These are phyloP conservation scores for Numida meleagris DNA, from an alignment of 2,113 vertebrate species.

Conservation along the genomic window DNA sequence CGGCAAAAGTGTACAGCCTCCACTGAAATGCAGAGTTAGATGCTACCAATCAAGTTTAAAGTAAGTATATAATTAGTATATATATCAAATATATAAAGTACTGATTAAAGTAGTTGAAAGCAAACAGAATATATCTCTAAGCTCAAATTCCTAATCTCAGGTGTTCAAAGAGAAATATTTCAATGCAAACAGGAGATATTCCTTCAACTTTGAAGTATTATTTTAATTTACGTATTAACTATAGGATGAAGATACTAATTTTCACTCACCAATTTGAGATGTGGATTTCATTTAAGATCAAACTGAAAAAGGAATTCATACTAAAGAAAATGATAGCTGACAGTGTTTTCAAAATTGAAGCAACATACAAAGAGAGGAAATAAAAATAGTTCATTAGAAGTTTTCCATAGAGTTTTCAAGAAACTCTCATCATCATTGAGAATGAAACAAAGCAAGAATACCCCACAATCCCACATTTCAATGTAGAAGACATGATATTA, in stretches of 20 bases:
- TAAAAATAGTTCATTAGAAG: neutral
- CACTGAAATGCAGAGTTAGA: neutral
- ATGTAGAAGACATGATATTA: neutral
- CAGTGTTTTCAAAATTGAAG: neutral
- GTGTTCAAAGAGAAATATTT: neutral
- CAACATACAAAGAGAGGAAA: neutral
- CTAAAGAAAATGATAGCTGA: neutral
- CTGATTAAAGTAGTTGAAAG: neutral
- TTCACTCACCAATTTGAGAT: neutral
- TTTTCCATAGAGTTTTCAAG: neutral
- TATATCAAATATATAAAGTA: neutral
- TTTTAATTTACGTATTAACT: neutral
- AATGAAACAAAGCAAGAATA: neutral
- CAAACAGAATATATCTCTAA: neutral
- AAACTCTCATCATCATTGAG: neutral
- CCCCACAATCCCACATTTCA: neutral
- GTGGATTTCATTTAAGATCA: neutral
- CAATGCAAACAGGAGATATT: neutral
- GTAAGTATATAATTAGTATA: no score
- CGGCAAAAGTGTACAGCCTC: rapidly evolving
- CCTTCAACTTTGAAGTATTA: neutral
- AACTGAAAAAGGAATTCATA: neutral
- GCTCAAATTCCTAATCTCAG: neutral
- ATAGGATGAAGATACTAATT: neutral
- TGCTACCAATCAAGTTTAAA: no score